phyloP scores from a whole-genome alignment of 1,140 invertebrate species.

The Drosophila sp. region DNA sequence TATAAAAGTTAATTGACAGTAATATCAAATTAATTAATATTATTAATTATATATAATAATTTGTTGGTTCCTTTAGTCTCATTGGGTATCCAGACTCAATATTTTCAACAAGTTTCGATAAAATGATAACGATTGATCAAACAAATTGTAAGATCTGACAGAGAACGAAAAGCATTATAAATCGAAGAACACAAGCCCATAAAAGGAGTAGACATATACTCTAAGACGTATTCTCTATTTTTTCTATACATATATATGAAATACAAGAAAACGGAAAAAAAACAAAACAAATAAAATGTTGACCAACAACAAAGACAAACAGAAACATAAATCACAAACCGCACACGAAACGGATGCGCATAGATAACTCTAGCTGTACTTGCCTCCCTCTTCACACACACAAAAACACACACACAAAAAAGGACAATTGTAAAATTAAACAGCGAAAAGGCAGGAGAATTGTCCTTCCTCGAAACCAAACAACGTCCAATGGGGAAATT shows the following conservation, averaged over 20 bases:
- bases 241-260: not conserved
- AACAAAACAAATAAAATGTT: slow-evolving; percentile 74
- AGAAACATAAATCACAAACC: slow-evolving; percentile 72
- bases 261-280: slow-evolving; percentile 5
- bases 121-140: not conserved
- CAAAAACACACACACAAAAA: slow-evolving; percentile 47
- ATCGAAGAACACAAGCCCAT: not conserved
- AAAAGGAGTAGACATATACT: not conserved
- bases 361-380: slow-evolving; percentile 52
- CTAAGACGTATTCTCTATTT: not conserved
- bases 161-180: not conserved
- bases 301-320: slow-evolving; percentile 56
- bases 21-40: too few species aligned
- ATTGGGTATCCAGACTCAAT: not conserved
- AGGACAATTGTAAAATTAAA: slow-evolving; percentile 80
- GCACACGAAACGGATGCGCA: slow-evolving; percentile 65
- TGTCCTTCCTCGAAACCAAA: slow-evolving; percentile 52
- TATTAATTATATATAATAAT: not conserved
- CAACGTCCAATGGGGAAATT: slow-evolving; percentile 75
- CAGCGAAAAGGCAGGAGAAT: slow-evolving; percentile 69
- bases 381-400: not conserved
- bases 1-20: too few species aligned
- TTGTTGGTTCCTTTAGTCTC: not conserved
- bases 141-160: not conserved
- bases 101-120: too few species aligned